Base-by-base conservation (phyloP, 2,797 vertebrate genomes). In the Trachops cirrhosus region DNA sequence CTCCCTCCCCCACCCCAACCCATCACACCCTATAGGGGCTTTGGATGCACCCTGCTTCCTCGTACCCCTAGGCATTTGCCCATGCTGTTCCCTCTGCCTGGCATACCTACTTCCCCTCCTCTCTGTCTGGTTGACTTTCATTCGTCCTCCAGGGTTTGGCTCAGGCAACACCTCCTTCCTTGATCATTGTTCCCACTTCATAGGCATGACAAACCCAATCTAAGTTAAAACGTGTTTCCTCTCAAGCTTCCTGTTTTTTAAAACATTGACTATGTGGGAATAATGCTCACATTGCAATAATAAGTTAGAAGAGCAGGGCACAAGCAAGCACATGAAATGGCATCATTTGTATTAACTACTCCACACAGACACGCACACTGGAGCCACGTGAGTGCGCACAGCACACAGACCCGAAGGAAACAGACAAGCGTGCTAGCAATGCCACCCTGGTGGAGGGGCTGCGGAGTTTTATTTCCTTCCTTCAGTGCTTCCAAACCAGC, bases 401-500 rank as follows among this genome's bases (percentile, higher is more conserved):
- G 77, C 34, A 79, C 48, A 34, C 6, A 46, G 29, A 79, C 19
- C 19, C 8, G 6, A 64, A 92, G 21, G 32, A 44, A 54, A 39
- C 12, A 32, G 0, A 48, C 4, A 3, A 50, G 44, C 29, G 4
- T 0, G 0, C 21, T 32, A 34, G 68, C 4, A 9, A 67, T 9
- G 4, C 12, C 5, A 14, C 4, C 18, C 9, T 46, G 32, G 52
- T 5, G 3, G 48, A n/a, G 24, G 37, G 15, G 37, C 18, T 68
- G 2, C 26, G 21, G 19, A 79, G 19, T 94, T 82, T 94, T 18
- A 73, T 62, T 84, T 71, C 57, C 82, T 94, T 59, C 21, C 9
- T 74, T 73, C 68, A 21, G 19, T 62, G 37, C 68, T 77, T 78
- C 34, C 5, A 88, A 48, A 59, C 85, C 39, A 46, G 8, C 67